Conservation (phyloP, 2,797 vertebrate species). For the Ceyx erithaca region DNA sequence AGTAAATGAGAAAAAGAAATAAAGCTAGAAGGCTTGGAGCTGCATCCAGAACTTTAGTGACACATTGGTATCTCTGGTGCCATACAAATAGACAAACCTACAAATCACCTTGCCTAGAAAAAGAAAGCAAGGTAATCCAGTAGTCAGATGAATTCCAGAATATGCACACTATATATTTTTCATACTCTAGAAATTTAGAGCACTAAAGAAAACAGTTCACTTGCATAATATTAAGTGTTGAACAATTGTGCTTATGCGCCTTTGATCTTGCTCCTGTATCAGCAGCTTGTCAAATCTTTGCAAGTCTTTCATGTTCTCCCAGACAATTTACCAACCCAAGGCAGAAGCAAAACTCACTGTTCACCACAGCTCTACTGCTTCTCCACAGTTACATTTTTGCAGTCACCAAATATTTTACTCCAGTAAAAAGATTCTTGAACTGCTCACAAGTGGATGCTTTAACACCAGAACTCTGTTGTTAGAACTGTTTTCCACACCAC, state of each 20-base stretch:
- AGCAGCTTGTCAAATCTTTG: neutral
- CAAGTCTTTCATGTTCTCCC: neutral
- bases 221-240: constrained; percentile 20
- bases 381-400: neutral
- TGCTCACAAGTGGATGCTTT: neutral
- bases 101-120: neutral
- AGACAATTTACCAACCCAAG: neutral
- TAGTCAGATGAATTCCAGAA: neutral
- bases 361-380: neutral
- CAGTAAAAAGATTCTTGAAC: neutral
- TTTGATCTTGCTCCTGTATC: constrained; percentile 26
- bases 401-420: neutral
- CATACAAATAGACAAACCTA: accelerated
- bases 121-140: neutral
- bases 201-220: neutral
- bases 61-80: neutral
- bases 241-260: neutral
- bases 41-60: neutral
- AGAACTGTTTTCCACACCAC: neutral
- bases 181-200: neutral
- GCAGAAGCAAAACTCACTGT: neutral
- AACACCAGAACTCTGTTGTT: neutral
- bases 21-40: neutral
- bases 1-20: neutral
- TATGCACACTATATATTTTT: neutral